Conservation (phyloP, 2,113 vertebrate genomes). For the Hiodon alosoides region DNA sequence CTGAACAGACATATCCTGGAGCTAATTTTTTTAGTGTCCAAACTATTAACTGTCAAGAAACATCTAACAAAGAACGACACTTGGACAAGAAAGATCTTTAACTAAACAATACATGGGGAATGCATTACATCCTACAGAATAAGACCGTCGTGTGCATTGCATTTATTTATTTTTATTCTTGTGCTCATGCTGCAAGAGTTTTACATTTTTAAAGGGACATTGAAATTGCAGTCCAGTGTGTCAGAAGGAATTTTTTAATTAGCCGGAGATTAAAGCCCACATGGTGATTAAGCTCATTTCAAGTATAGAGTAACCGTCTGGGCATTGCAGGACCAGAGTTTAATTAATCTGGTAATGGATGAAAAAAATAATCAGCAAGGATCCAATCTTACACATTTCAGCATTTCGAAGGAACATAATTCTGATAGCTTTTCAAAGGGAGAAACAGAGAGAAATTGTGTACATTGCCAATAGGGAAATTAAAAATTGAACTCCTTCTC, state of each 20-base stretch:
- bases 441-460: slow-evolving; percentile 62
- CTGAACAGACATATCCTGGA: slow-evolving; percentile 54
- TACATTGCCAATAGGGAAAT: slow-evolving; percentile 63
- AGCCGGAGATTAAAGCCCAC: slow-evolving; percentile 63
- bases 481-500: slow-evolving; percentile 53
- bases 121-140: background rate
- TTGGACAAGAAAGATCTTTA: slow-evolving; percentile 58
- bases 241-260: slow-evolving; percentile 62
- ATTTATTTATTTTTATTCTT: slow-evolving; percentile 1
- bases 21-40: slow-evolving; percentile 54
- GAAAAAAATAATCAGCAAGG: slow-evolving; percentile 51
- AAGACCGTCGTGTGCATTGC: background rate
- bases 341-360: slow-evolving; percentile 72
- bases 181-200: background rate
- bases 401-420: slow-evolving; percentile 54
- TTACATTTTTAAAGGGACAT: slow-evolving; percentile 12
- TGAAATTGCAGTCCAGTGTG: slow-evolving; percentile 55
- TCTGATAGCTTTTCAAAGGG: slow-evolving; percentile 36
- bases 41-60: slow-evolving; percentile 46
- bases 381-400: slow-evolving; percentile 65
- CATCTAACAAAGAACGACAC: slow-evolving; percentile 61
- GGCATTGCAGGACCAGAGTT: slow-evolving; percentile 62
- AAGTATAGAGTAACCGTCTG: slow-evolving; percentile 66
- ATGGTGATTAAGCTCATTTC: slow-evolving; percentile 68
- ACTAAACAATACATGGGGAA: background rate